phyloP scores from a whole-genome alignment of 2,113 vertebrate species.

The Mus spicilegus region DNA sequence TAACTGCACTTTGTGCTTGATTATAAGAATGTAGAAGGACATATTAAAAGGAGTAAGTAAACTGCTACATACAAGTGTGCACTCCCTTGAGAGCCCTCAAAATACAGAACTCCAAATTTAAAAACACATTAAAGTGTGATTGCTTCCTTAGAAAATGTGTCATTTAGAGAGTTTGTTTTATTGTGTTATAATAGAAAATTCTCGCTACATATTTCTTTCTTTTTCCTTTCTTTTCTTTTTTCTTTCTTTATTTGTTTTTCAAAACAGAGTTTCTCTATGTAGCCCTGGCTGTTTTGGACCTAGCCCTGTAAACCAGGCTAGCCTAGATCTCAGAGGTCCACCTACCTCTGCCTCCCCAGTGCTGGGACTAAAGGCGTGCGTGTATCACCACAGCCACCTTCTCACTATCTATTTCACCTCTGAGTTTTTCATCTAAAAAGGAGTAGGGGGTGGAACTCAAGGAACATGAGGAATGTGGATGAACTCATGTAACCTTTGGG shows the following conservation, averaged over 20 bases:
- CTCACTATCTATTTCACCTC: not conserved
- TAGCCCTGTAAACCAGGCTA: not conserved
- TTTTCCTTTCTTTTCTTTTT: too few species aligned
- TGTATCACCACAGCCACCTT: not conserved
- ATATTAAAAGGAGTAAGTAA: constrained; percentile 7
- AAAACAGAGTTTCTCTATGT: not conserved
- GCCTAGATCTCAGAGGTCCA: not conserved
- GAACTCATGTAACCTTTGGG: not conserved
- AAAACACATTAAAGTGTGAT: constrained; percentile 17
- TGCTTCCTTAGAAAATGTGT: not conserved
- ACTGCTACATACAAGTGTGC: not conserved
- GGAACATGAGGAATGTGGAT: not conserved
- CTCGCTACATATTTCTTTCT: not conserved
- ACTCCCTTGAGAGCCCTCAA: not conserved
- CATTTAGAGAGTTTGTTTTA: not conserved
- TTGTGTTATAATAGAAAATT: not conserved
- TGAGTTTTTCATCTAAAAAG: constrained; percentile 8
- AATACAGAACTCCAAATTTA: constrained; percentile 22
- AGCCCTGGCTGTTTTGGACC: not conserved
- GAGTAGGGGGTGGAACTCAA: not conserved
- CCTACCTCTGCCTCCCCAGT: not conserved
- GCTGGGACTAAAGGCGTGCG: not conserved
- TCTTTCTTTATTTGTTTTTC: not conserved
- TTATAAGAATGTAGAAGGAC: not conserved
- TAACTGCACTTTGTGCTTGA: not conserved